Base-by-base conservation (phyloP, 2,797 vertebrate species). In the Pagetopsis macropterus region DNA sequence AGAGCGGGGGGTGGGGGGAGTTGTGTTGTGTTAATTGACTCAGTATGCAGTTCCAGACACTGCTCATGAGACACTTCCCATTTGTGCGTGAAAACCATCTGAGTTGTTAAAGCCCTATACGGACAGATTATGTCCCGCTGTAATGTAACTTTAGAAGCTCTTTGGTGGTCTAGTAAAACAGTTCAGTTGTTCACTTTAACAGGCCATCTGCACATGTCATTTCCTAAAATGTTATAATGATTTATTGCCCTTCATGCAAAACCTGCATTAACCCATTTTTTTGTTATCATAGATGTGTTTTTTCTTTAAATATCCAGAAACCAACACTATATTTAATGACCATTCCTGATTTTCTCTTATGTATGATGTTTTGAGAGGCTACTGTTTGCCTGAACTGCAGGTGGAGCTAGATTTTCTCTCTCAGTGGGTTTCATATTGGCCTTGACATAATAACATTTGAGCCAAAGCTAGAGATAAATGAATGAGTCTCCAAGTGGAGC, bases 1-100 rank as follows among this genome's bases (percentile, higher is more conserved):
- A 49, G 46, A 69, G 33, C 37, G n/a, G 52, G 54, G 50, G 50
- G 23, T 23, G 27, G 52, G 54, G 50, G 23, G 31, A 21, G 72
- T 71, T 54, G 49, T 50, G 31, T 59, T 45, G 8, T 40, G 50
- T 59, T 63, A 49, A 76, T 79, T 79, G 65, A 33, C 49, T 51
- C 54, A 31, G 43, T 21, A 9, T 48, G 49, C 45, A 57, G 23
- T 50, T 76, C 33, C 67, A 72, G 52, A 65, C 17, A 49, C 31
- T 58, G 11, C 62, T 78, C 58, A 43, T 55, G 48, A 82, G 60
- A 59, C 49, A 13, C 44, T 76, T 51, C 51, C 17, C 48, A 50
- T 76, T 64, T 55, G 55, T 61, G 55, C 3, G 3, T 49, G 60
- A 75, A 48, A 56, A 70, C 17, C 40, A 27, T 57, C 56, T 55